phyloP scores from a whole-genome alignment of 2,113 vertebrate species.

The Nothocercus julius region DNA sequence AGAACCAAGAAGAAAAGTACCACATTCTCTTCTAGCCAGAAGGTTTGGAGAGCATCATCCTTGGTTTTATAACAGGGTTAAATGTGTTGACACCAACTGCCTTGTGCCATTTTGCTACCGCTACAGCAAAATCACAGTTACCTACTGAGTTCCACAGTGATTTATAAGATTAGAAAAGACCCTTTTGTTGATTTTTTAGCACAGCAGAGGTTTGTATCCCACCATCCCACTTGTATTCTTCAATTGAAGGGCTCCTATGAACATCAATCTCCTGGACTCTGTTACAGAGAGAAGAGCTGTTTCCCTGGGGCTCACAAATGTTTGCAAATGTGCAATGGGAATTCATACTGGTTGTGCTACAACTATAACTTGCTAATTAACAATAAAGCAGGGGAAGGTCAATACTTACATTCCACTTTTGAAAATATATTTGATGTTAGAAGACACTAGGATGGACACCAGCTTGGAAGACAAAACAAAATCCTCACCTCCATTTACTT shows the following conservation, averaged over 20 bases:
- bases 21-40: background rate
- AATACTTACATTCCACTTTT: background rate
- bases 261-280: background rate
- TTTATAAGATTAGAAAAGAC: background rate
- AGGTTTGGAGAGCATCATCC: background rate
- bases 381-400: background rate
- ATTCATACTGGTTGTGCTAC: background rate
- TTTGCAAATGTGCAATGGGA: background rate
- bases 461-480: background rate
- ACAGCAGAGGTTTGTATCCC: background rate
- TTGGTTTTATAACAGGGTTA: background rate
- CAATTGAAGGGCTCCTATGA: background rate
- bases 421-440: background rate
- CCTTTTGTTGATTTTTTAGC: background rate
- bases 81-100: fast-evolving
- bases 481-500: background rate
- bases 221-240: background rate
- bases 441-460: background rate
- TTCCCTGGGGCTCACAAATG: background rate
- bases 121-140: background rate
- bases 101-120: background rate
- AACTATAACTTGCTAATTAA: background rate
- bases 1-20: background rate
- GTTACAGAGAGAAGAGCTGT: background rate
- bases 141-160: background rate